A percentile compares a stretch with the other conserved stretches of the same genome.
phyloP scores from a whole-genome alignment of 2,797 vertebrate species.

The Monodelphis domestica region DNA sequence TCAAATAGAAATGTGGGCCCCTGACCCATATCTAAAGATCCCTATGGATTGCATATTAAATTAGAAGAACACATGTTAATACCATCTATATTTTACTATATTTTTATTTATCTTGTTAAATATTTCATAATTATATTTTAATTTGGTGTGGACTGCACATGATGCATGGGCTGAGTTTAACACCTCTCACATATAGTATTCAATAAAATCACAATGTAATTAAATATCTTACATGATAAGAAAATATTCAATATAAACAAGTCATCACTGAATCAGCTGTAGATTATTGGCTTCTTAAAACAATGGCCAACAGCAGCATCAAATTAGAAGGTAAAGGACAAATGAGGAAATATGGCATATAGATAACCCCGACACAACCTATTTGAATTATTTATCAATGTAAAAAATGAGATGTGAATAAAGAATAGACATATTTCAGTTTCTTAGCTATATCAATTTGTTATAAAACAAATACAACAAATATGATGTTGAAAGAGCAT shows the following conservation, averaged over 20 bases:
- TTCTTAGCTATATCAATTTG: neutral
- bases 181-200: neutral
- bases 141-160: neutral
- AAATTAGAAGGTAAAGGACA: neutral
- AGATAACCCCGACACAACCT: neutral
- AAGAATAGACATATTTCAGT: neutral
- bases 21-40: neutral
- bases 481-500: neutral
- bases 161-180: neutral
- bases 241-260: neutral
- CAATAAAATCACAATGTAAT: neutral
- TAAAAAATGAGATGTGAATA: neutral
- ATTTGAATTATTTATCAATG: neutral
- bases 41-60: neutral
- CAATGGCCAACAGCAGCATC: neutral
- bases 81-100: neutral
- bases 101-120: neutral
- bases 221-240: neutral
- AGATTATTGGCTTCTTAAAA: neutral
- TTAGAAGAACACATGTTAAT: neutral
- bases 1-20: neutral
- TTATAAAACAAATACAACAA: neutral
- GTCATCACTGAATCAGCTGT: neutral
- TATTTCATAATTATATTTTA: neutral
- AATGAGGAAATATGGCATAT: neutral